These are phyloP conservation scores for Amphipoea oculea DNA, from an alignment of 2,888 invertebrate species.

Conservation along the genomic window DNA sequence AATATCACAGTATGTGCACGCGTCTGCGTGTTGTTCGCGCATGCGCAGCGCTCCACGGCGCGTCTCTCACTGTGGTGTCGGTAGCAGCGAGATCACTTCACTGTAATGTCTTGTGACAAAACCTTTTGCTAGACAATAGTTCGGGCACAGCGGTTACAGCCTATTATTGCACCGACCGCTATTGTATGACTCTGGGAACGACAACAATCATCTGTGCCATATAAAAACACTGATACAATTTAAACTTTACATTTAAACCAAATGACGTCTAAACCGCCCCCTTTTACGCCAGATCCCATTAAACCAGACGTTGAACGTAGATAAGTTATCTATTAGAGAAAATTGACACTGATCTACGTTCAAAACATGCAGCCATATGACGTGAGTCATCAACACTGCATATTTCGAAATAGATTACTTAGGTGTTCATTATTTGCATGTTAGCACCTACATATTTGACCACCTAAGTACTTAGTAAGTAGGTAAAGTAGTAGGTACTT, in stretches of 20 bases:
- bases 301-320: slow-evolving; percentile 55
- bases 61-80: slow-evolving; percentile 81
- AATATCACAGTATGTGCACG: slow-evolving; percentile 54
- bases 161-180: slow-evolving; percentile 49
- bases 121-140: slow-evolving; percentile 63
- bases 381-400: slow-evolving; percentile 10
- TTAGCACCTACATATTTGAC: neutral
- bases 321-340: slow-evolving; percentile 53
- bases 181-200: slow-evolving; percentile 45
- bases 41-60: slow-evolving; percentile 85
- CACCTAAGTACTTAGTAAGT: neutral
- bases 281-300: slow-evolving; percentile 45
- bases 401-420: slow-evolving; percentile 7
- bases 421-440: neutral
- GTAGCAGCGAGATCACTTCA: slow-evolving; percentile 74
- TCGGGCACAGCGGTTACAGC: slow-evolving; percentile 47
- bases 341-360: slow-evolving; percentile 16
- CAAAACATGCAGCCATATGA: neutral
- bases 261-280: slow-evolving; percentile 62
- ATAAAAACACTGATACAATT: slow-evolving; percentile 37
- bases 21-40: slow-evolving; percentile 73
- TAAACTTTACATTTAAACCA: slow-evolving; percentile 9
- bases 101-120: slow-evolving; percentile 64
- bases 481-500: neutral
- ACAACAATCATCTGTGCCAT: slow-evolving; percentile 24